phyloP scores from a whole-genome alignment of 2,113 vertebrate genomes.

The Ciconia boyciana region DNA sequence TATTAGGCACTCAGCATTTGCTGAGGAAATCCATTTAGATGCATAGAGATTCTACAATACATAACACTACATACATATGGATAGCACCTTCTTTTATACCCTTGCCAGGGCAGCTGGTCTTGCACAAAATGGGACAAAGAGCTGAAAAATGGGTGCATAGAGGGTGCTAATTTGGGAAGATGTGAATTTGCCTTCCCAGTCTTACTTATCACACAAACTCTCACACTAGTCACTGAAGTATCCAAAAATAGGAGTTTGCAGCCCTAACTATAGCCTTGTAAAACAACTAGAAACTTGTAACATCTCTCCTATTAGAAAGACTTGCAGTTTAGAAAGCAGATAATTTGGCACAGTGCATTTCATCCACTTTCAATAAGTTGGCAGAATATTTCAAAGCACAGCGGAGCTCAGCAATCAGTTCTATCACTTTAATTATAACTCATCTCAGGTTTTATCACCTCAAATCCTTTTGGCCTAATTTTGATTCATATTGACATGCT shows the following conservation, averaged over 20 bases:
- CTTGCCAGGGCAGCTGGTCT: neutral
- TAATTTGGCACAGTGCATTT: neutral
- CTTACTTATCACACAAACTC: neutral
- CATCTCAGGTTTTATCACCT: slow-evolving; percentile 4
- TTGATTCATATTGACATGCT: neutral
- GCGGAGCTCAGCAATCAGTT: neutral
- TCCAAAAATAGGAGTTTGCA: slow-evolving; percentile 39
- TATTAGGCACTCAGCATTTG: neutral
- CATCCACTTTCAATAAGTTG: slow-evolving; percentile 20
- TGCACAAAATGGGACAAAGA: slow-evolving; percentile 29
- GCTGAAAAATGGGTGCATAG: neutral
- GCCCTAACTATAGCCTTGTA: slow-evolving; percentile 29
- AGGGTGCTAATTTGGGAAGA: slow-evolving; percentile 49
- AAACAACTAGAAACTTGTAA: neutral
- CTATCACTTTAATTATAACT: neutral
- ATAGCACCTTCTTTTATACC: neutral
- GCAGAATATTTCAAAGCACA: neutral
- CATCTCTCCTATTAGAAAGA: neutral
- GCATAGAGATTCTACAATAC: neutral
- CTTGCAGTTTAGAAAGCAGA: slow-evolving; percentile 6
- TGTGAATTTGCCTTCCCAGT: slow-evolving; percentile 22
- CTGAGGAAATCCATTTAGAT: neutral
- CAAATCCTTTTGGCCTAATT: slow-evolving; percentile 34
- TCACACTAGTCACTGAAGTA: slow-evolving; percentile 7
- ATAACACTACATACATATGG: neutral